Base-by-base conservation (phyloP, 2,113 vertebrate species). In the Rhinolophus sinicus region DNA sequence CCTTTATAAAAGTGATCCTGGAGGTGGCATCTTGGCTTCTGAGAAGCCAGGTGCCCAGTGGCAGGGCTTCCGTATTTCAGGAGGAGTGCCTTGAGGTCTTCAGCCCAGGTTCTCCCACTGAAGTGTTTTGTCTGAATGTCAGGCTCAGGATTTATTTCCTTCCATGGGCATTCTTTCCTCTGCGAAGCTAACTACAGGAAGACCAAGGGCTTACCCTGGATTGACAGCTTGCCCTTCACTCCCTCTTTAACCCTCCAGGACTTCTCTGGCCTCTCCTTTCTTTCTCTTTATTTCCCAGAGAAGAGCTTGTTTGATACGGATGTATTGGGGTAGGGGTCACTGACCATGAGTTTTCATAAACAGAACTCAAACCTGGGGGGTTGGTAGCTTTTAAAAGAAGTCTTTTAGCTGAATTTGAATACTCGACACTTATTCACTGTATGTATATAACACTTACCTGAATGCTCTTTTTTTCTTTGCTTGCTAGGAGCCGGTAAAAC, bases 401-500 rank as follows among this genome's bases (percentile, higher is more conserved):
- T 47, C 13, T 76, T 89, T 58, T 33, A 76, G n/a, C 50, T 67
- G 52, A 85, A 64, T 75, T 73, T 90, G 54, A 95, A 35, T 82
- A 50, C 5, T 64, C 6, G 73, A 11, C 0, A 40, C 18, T 33
- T 88, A 0, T 19, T 44, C 72, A 19, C 3, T 73, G 8, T n/a
- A 24, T 82, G 26, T 78, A 19, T 69, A 2, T 58, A 19, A 86
- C 11, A 40, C 77, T 76, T 67, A 60, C 40, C 76, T 88, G 26
- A 91, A 93, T 83, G 33, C 44, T 94, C 21, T 94, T 73, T 69
- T 69, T 96, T 38, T 95, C 67, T 93, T 76, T 77, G 28, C 56
- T 76, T 77, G 28, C 56, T 94, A 99, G 99, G 99, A 99, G 97
- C 99, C 99, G 14, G 99, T 99, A 75, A 99, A 99, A 95, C 98